phyloP scores from a whole-genome alignment of 2,797 vertebrate species.

The Dendrocincla fuliginosa region DNA sequence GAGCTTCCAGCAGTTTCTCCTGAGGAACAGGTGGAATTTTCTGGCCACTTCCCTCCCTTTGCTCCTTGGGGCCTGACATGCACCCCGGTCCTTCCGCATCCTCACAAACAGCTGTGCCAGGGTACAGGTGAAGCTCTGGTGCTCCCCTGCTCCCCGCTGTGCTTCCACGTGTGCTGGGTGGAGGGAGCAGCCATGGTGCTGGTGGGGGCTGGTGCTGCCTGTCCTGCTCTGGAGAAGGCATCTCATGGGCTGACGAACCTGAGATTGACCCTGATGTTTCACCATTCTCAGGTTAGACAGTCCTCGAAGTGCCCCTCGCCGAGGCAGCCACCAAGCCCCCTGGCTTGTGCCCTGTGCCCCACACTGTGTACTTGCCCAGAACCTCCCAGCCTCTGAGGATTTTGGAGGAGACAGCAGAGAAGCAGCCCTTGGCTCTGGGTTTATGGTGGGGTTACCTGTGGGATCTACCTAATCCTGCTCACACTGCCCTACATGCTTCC shows the following conservation, averaged over 20 bases:
- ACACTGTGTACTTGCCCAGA: rapidly evolving
- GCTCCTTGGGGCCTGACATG: background rate
- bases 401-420: background rate
- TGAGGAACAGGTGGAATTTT: background rate
- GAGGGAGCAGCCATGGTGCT: rapidly evolving
- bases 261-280: slow-evolving; percentile 86
- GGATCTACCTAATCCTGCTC: background rate
- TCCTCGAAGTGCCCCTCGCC: slow-evolving; percentile 85
- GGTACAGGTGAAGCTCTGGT: rapidly evolving
- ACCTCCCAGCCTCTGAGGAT: rapidly evolving
- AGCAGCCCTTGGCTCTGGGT: background rate
- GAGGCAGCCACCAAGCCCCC: rapidly evolving
- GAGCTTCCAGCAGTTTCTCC: background rate
- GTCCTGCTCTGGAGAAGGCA: slow-evolving; percentile 71
- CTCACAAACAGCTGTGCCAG: rapidly evolving
- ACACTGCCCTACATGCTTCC: background rate
- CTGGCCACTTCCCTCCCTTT: rapidly evolving
- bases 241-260: slow-evolving; percentile 96
- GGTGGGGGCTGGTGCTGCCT: background rate
- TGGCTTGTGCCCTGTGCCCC: rapidly evolving
- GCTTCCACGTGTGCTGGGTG: rapidly evolving
- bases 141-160: rapidly evolving
- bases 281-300: slow-evolving; percentile 98
- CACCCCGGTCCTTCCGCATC: rapidly evolving
- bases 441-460: background rate